Conservation (phyloP, 2,888 invertebrate species). For the Drosophila melanosoma region DNA sequence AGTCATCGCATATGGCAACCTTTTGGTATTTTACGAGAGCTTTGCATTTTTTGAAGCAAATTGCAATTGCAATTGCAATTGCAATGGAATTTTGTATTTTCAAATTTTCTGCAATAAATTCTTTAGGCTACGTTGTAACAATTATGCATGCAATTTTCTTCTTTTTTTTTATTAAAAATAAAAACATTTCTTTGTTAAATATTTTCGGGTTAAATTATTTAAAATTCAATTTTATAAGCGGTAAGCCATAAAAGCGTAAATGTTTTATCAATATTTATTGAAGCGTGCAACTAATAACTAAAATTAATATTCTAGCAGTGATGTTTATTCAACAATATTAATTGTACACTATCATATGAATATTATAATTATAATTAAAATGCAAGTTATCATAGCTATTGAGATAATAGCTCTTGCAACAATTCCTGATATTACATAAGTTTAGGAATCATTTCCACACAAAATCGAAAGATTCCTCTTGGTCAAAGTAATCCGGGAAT, state of each 20-base stretch:
- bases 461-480: background rate
- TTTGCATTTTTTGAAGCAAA: constrained; percentile 15
- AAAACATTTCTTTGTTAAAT: background rate
- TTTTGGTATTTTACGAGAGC: constrained; percentile 21
- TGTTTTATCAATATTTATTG: background rate
- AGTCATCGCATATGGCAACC: constrained; percentile 4
- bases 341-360: background rate
- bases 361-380: background rate
- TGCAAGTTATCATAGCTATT: too few relatives aligned
- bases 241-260: background rate
- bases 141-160: background rate
- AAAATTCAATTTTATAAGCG: background rate
- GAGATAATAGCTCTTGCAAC: background rate
- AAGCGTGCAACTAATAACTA: background rate
- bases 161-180: background rate
- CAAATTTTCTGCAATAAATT: background rate
- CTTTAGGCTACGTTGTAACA: background rate
- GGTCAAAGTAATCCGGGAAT: background rate
- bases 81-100: constrained; percentile 1
- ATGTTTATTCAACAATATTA: background rate
- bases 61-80: constrained; percentile 8
- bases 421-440: background rate
- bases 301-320: background rate
- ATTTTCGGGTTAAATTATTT: background rate
- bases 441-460: too few relatives aligned